phyloP scores from a whole-genome alignment of 2,797 vertebrate species.

The Furcifer pardalis region DNA sequence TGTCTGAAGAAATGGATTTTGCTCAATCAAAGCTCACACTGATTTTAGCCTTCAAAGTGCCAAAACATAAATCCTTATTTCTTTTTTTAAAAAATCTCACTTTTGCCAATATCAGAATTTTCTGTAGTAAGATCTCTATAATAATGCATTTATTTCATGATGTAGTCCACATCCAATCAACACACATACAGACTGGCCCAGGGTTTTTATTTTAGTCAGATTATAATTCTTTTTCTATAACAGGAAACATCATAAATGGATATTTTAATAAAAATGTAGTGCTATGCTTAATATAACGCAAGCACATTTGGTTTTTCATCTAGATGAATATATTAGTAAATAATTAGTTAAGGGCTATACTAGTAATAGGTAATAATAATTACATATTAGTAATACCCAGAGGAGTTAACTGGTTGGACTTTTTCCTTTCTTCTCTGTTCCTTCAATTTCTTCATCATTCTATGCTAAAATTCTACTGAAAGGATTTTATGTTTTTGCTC shows the following conservation, averaged over 20 bases:
- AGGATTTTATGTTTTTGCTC: slow-evolving; percentile 1
- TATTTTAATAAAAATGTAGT: slow-evolving; percentile 30
- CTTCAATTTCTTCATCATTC: not conserved
- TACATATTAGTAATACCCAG: slow-evolving; percentile 39
- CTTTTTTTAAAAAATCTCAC: too few relatives aligned
- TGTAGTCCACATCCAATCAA: not conserved
- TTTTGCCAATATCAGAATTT: not conserved
- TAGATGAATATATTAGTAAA: slow-evolving; percentile 37
- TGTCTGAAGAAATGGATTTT: too few relatives aligned
- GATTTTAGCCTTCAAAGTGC: too few relatives aligned
- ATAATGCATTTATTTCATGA: not conserved
- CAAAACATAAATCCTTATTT: too few relatives aligned
- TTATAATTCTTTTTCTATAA: slow-evolving; percentile 41
- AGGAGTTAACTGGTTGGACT: not conserved
- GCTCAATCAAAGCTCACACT: too few relatives aligned
- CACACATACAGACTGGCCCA: not conserved
- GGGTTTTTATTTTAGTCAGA: not conserved
- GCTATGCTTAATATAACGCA: slow-evolving; percentile 40
- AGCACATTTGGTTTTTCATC: not conserved
- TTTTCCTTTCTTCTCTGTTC: not conserved
- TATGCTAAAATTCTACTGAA: slow-evolving; percentile 1
- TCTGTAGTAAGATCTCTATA: not conserved
- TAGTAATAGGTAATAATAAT: not conserved
- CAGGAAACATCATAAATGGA: not conserved
- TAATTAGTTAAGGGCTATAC: not conserved